Evolutionary conservation across 2,888 invertebrate genomes (phyloP).

Genomic region (Limnephilus lunatus): DNA sequence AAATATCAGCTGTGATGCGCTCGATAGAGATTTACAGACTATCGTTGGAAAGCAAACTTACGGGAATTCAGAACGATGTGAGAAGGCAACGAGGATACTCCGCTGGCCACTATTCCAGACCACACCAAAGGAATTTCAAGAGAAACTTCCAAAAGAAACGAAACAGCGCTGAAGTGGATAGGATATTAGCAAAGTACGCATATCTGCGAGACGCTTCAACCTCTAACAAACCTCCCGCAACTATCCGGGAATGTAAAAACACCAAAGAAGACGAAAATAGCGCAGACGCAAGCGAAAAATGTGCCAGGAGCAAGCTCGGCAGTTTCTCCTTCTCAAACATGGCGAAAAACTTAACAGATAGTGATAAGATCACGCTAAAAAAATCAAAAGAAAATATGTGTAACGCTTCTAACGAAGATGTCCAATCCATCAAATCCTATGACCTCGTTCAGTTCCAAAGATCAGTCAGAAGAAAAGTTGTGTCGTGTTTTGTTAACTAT

Average conservation of each 20-base stretch:
- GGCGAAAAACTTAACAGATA: slow-evolving; percentile 53
- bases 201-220: slow-evolving; percentile 72
- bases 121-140: slow-evolving; percentile 52
- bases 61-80: slow-evolving; percentile 10
- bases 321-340: slow-evolving; percentile 3
- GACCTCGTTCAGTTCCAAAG: neutral
- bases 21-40: slow-evolving; percentile 75
- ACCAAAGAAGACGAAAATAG: slow-evolving; percentile 44
- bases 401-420: slow-evolving; percentile 25
- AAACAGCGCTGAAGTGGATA: slow-evolving; percentile 77
- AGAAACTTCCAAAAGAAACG: slow-evolving; percentile 70
- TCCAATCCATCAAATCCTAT: slow-evolving; percentile 39
- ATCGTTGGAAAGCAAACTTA: slow-evolving; percentile 54
- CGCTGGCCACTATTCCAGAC: neutral
- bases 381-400: neutral
- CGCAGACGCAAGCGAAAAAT: slow-evolving; percentile 48
- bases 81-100: slow-evolving; percentile 36
- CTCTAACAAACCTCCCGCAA: slow-evolving; percentile 62
- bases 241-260: slow-evolving; percentile 13
- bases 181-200: slow-evolving; percentile 78
- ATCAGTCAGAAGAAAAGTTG: slow-evolving; percentile 37
- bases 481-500: slow-evolving; percentile 30
- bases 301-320: slow-evolving; percentile 6
- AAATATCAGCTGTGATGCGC: slow-evolving; percentile 76
- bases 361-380: slow-evolving; percentile 48